These are phyloP conservation scores for Clusia tigrina DNA, from an alignment of 2,888 invertebrate genomes.

Conservation along the genomic window DNA sequence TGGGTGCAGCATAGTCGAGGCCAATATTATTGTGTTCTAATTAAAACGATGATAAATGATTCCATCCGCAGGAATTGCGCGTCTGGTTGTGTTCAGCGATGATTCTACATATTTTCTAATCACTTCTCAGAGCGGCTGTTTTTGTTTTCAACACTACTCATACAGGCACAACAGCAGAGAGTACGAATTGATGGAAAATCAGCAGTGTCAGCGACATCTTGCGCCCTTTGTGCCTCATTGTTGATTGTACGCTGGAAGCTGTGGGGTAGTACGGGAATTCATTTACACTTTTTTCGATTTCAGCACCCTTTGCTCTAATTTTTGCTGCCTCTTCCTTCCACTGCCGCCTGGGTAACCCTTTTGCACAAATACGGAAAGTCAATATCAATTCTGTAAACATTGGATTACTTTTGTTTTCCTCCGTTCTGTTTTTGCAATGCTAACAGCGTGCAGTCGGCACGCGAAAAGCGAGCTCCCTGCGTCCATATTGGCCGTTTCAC, in stretches of 20 bases:
- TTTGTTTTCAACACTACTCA: background rate
- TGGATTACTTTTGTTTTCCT: background rate
- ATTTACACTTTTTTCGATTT: conserved; percentile 1
- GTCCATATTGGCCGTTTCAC: background rate
- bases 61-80: no score
- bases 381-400: conserved; percentile 5
- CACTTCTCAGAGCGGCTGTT: no score
- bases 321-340: conserved; percentile 1
- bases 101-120: no score
- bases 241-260: background rate
- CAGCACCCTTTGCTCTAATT: background rate
- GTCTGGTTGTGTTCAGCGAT: no score
- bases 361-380: background rate
- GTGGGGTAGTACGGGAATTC: background rate
- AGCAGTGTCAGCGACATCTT: background rate
- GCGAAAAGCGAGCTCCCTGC: background rate
- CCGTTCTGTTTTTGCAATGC: background rate
- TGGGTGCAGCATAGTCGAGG: no score
- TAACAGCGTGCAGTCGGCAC: background rate
- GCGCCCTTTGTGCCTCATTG: background rate
- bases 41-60: no score
- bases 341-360: background rate
- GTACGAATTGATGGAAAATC: conserved; percentile 1
- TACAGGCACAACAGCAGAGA: background rate
- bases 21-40: no score